Percentiles rank a stretch among this genome's conserved stretches.
These are phyloP conservation scores for Vidua macroura DNA, from an alignment of 2,113 vertebrate genomes.

Conservation along the genomic window DNA sequence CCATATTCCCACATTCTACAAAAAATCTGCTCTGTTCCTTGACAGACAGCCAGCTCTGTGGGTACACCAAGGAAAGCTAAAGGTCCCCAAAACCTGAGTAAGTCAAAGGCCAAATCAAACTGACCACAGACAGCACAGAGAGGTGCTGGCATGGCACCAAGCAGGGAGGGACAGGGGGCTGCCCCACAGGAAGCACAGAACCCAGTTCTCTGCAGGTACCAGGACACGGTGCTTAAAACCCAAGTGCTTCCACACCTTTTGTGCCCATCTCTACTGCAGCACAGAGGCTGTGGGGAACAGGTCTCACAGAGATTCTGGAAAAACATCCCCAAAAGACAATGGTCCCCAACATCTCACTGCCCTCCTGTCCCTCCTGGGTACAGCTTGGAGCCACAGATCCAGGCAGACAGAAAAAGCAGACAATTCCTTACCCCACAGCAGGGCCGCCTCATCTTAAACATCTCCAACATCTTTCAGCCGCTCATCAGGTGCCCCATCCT, in stretches of 20 bases:
- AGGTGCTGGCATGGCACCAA: rapidly evolving
- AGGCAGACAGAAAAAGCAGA: background rate
- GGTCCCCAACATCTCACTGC: rapidly evolving
- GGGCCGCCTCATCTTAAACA: conserved; percentile 54
- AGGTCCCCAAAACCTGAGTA: background rate
- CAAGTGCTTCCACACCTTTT: background rate
- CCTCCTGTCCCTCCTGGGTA: background rate
- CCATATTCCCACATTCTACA: background rate
- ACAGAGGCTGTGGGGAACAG: background rate
- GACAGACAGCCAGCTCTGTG: background rate
- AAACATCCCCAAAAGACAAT: rapidly evolving
- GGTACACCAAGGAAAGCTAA: background rate
- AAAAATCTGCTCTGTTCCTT: background rate
- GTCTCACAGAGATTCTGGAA: background rate
- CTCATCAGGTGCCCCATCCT: background rate
- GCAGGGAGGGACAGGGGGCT: background rate
- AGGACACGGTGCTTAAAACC: background rate
- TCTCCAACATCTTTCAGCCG: background rate
- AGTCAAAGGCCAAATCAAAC: background rate
- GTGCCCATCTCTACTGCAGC: background rate
- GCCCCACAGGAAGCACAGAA: background rate
- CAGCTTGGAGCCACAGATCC: background rate
- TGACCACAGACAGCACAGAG: background rate
- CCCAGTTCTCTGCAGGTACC: background rate
- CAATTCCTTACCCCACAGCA: conserved; percentile 77